phyloP scores from a whole-genome alignment of 2,113 vertebrate genomes.

The Synodontis membranacea region DNA sequence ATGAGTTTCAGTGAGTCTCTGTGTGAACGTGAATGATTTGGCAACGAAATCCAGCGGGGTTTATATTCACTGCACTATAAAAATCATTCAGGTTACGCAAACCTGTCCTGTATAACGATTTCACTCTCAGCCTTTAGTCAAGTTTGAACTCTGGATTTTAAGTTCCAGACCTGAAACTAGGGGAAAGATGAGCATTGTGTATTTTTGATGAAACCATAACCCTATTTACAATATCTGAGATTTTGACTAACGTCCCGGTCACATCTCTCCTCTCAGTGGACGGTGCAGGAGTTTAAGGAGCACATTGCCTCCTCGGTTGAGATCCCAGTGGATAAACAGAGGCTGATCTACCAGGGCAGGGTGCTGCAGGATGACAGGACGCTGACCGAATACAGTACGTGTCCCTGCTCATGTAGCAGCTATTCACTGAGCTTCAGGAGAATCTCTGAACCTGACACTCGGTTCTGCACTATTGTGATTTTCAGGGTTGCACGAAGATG shows the following conservation, averaged over 20 bases:
- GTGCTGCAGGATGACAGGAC: conserved; percentile 90
- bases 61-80: neutral
- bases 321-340: conserved; percentile 87
- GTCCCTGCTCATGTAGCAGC: neutral
- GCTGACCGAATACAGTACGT: conserved; percentile 87
- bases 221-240: neutral
- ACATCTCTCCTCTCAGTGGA: conserved; percentile 71
- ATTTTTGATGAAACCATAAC: neutral
- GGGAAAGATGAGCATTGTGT: neutral
- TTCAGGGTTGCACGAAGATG: neutral
- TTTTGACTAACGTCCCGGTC: neutral
- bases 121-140: neutral
- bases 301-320: conserved; percentile 85
- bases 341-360: conserved; percentile 90
- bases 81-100: neutral
- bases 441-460: neutral
- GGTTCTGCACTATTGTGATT: neutral
- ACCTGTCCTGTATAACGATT: neutral
- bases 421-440: neutral
- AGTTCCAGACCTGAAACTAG: neutral
- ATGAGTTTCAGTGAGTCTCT: neutral
- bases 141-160: neutral
- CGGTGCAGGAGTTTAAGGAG: conserved; percentile 89
- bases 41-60: neutral
- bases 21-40: neutral